Conservation (phyloP, 2,113 vertebrate genomes). For the Gulo gulo region DNA sequence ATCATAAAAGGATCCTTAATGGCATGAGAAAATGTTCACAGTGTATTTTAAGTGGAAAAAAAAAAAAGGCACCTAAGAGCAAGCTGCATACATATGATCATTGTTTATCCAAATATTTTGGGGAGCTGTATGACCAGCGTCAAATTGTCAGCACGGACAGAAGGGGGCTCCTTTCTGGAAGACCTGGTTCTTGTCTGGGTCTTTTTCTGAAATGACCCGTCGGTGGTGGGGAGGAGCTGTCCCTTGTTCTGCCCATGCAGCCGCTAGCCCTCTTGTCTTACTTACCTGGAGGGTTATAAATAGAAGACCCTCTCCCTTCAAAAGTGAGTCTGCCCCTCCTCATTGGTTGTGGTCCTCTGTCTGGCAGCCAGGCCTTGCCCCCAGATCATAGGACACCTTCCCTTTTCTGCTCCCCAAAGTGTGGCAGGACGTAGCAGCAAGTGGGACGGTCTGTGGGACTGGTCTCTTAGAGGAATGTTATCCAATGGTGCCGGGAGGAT, state of each 20-base stretch:
- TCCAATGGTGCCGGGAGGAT: not conserved
- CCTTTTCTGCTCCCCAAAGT: not conserved
- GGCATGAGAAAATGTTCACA: not conserved
- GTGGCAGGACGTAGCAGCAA: not conserved
- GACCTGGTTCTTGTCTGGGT: not conserved
- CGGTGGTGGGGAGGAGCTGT: not conserved
- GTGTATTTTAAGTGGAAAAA: not conserved
- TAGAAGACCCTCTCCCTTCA: not conserved
- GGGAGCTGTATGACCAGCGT: not conserved
- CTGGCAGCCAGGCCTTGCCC: not conserved
- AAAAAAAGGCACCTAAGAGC: too few relatives aligned
- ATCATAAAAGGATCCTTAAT: not conserved
- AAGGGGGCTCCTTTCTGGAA: not conserved
- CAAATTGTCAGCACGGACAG: too few relatives aligned
- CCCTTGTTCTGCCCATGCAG: not conserved
- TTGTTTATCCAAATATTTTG: not conserved
- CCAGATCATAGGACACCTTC: not conserved
- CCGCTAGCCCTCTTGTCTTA: not conserved
- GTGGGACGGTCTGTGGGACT: rapidly evolving
- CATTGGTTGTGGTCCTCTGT: not conserved
- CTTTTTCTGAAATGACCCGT: not conserved
- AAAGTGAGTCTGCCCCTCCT: not conserved
- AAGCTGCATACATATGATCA: not conserved
- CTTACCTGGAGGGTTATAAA: not conserved
- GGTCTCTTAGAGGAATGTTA: not conserved